A percentile compares a stretch with the other conserved stretches of the same genome.
These are phyloP conservation scores for Pempheris klunzingeri DNA, from an alignment of 2,797 vertebrate species.

Conservation along the genomic window DNA sequence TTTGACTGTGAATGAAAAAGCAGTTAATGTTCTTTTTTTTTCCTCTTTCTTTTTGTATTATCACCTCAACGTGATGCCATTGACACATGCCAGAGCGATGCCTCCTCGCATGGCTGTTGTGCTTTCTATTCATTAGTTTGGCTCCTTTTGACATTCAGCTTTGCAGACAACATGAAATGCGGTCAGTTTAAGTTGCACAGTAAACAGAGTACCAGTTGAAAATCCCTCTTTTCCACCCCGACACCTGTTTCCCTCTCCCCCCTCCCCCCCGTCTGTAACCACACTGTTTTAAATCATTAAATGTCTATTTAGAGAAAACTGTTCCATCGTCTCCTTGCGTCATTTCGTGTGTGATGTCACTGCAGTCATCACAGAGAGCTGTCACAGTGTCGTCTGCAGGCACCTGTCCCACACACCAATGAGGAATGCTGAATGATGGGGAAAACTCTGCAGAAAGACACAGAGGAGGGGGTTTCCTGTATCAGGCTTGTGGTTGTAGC, in stretches of 20 bases:
- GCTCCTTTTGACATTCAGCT: constrained; percentile 53
- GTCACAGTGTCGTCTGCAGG: constrained; percentile 39
- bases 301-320: constrained; percentile 83
- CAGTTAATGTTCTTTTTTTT: constrained; percentile 9
- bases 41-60: constrained; percentile 56
- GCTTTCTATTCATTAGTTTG: constrained; percentile 38
- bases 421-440: constrained; percentile 54
- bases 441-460: constrained; percentile 50
- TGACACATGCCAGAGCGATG: constrained; percentile 52
- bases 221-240: constrained; percentile 41
- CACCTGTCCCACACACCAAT: constrained; percentile 49
- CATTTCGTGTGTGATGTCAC: constrained; percentile 64
- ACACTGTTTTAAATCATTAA: constrained; percentile 81
- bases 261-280: constrained; percentile 73
- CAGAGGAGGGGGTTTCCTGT: constrained; percentile 48
- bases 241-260: constrained; percentile 56
- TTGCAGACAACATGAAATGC: constrained; percentile 38
- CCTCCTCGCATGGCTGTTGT: constrained; percentile 48
- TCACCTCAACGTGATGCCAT: constrained; percentile 58
- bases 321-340: constrained; percentile 58
- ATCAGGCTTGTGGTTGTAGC: constrained; percentile 38
- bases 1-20: constrained; percentile 63
- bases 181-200: constrained; percentile 36
- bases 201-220: constrained; percentile 51
- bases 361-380: constrained; percentile 34